Conservation (phyloP, 2,797 vertebrate species). For the Taeniopygia guttata region DNA sequence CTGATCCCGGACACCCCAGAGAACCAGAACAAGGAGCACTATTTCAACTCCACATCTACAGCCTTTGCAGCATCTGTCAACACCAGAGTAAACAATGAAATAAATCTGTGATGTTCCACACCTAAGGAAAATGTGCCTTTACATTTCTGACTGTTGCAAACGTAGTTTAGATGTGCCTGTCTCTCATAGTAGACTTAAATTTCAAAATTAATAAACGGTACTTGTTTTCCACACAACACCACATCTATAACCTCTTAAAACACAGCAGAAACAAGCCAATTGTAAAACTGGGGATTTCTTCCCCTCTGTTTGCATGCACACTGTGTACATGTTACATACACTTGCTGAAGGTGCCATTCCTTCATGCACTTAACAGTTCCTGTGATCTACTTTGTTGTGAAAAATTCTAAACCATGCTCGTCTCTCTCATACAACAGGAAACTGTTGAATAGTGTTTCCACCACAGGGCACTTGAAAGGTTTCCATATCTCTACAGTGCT, state of each 20-base stretch:
- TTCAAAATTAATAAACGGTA: background rate
- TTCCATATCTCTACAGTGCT: background rate
- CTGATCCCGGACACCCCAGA: background rate
- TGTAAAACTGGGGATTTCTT: background rate
- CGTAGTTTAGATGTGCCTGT: background rate
- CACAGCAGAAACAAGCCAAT: background rate
- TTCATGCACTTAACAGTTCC: background rate
- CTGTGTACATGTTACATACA: background rate
- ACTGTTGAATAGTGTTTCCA: background rate
- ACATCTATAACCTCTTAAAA: background rate
- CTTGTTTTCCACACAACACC: background rate
- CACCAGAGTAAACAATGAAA: constrained; percentile 3
- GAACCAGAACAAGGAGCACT: background rate
- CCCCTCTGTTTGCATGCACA: background rate
- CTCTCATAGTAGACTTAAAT: background rate
- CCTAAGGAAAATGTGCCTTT: background rate
- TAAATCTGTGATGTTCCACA: constrained; percentile 9
- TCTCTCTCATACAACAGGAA: background rate
- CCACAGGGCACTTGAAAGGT: background rate
- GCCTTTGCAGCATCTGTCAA: constrained; percentile 11
- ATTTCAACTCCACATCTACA: background rate
- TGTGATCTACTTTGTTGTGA: background rate
- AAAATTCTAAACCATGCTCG: background rate
- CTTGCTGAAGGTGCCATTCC: background rate
- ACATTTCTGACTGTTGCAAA: background rate